These are phyloP conservation scores for Rissa tridactyla DNA, from an alignment of 2,113 vertebrate genomes.

Conservation along the genomic window DNA sequence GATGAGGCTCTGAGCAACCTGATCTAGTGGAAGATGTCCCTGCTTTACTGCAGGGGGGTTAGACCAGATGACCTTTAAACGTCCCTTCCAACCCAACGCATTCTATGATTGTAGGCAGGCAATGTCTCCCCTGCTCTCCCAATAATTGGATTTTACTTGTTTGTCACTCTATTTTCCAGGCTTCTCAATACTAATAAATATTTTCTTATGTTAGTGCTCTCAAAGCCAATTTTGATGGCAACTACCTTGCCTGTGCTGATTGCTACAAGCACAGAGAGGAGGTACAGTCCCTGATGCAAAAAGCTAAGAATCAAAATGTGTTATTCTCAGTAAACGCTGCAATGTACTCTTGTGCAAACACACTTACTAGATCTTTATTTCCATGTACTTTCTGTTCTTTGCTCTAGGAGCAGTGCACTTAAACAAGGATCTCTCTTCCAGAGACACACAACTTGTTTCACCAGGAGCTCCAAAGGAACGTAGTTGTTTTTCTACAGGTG, in stretches of 20 bases:
- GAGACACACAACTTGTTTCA: not conserved
- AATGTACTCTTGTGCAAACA: not conserved
- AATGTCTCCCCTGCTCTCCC: not conserved
- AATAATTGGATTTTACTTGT: not conserved
- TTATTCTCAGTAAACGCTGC: not conserved
- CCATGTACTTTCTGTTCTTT: not conserved
- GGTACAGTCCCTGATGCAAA: rapidly evolving
- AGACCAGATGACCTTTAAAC: too few species aligned
- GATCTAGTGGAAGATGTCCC: too few species aligned
- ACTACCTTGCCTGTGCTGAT: not conserved
- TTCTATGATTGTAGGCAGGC: not conserved
- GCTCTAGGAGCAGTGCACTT: not conserved
- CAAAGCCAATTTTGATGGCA: not conserved
- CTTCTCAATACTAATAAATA: not conserved
- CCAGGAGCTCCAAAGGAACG: not conserved
- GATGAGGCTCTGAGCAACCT: too few species aligned
- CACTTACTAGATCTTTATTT: not conserved
- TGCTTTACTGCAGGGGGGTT: too few species aligned
- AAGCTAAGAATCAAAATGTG: not conserved
- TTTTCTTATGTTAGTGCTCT: rapidly evolving
- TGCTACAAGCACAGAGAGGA: not conserved
- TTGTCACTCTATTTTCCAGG: not conserved
- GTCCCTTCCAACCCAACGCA: too few species aligned
- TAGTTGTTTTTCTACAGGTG: not conserved
- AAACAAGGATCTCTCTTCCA: not conserved